phyloP scores from a whole-genome alignment of 2,113 vertebrate genomes.

The Trichechus manatus region DNA sequence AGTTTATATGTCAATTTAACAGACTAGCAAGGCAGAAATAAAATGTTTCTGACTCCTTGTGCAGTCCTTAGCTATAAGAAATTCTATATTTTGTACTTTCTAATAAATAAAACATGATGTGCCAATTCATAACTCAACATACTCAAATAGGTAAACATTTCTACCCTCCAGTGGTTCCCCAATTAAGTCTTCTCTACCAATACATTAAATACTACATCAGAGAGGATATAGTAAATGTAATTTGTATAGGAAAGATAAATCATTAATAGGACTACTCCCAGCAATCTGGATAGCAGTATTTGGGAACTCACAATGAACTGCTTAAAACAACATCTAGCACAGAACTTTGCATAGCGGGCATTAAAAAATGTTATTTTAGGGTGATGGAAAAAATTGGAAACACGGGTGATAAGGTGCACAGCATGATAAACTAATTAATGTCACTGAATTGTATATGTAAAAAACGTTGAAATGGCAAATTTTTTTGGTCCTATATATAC shows the following conservation, averaged over 20 bases:
- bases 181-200: neutral
- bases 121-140: neutral
- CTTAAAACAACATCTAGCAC: neutral
- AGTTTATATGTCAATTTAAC: conserved; percentile 27
- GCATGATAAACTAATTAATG: neutral
- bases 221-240: neutral
- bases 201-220: neutral
- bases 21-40: neutral
- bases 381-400: neutral
- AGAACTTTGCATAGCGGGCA: neutral
- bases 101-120: conserved; percentile 24
- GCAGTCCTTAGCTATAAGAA: neutral
- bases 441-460: neutral
- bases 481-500: neutral
- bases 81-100: neutral
- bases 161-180: neutral
- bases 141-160: neutral
- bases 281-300: neutral
- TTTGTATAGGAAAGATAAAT: neutral
- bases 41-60: neutral
- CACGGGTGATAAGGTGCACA: neutral
- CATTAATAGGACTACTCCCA: neutral
- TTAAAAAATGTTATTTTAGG: neutral
- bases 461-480: neutral
- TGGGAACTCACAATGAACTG: neutral